Evolutionary conservation across 2,888 invertebrate species (phyloP).

Genomic region (Slavum lentiscoides): DNA sequence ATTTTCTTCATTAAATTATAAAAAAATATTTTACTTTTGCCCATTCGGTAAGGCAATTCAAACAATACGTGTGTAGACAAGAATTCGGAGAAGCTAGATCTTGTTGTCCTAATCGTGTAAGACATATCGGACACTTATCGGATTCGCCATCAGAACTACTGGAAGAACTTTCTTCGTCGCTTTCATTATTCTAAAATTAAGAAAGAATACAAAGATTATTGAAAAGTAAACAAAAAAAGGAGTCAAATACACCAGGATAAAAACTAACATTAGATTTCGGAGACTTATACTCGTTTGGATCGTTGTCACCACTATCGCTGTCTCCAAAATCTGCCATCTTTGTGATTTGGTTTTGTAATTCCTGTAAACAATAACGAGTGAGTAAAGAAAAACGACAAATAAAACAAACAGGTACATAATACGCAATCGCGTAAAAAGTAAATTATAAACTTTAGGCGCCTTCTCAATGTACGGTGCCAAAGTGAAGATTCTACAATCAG

Average conservation of each 20-base stretch:
- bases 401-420: too few relatives aligned
- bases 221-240: not conserved
- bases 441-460: too few relatives aligned
- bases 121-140: constrained; percentile 89
- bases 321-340: constrained; percentile 42
- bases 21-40: constrained; percentile 66
- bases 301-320: constrained; percentile 43
- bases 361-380: constrained; percentile 2
- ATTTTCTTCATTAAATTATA: not conserved
- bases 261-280: constrained; percentile 23
- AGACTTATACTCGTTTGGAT: not conserved
- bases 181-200: constrained; percentile 33
- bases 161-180: constrained; percentile 59
- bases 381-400: not conserved
- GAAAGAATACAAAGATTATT: not conserved
- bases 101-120: constrained; percentile 75
- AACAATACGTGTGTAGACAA: constrained; percentile 88
- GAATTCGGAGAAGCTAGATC: constrained; percentile 82
- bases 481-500: too few relatives aligned
- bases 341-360: not conserved
- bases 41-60: constrained; percentile 90
- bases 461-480: not conserved
- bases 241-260: not conserved
- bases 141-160: constrained; percentile 72
- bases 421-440: too few relatives aligned